Evolutionary conservation across 2,888 invertebrate genomes (phyloP).

Genomic region (Xylocampa areola): DNA sequence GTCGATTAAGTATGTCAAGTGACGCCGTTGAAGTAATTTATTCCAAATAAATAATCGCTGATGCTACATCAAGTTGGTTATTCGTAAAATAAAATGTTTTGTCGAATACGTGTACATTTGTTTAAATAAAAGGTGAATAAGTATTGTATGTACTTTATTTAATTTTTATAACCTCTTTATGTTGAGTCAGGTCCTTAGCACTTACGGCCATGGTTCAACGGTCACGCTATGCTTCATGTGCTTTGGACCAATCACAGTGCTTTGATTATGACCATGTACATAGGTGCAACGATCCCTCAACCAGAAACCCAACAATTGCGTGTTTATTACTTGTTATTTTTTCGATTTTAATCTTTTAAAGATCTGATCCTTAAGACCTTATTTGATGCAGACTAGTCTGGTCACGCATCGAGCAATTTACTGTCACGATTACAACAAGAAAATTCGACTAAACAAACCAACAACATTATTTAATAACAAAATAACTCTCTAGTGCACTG

Average conservation of each 20-base stretch:
- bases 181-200: conserved; percentile 36
- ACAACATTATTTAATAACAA: background rate
- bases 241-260: conserved; percentile 45
- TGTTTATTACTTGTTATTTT: conserved; percentile 16
- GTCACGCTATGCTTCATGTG: conserved; percentile 49
- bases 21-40: conserved; percentile 32
- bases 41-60: conserved; percentile 39
- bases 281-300: conserved; percentile 49
- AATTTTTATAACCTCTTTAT: conserved; percentile 18
- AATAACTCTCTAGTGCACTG: background rate
- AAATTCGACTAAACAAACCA: background rate
- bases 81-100: conserved; percentile 14
- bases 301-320: conserved; percentile 29
- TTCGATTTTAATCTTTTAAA: conserved; percentile 18
- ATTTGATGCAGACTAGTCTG: background rate
- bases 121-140: conserved; percentile 24
- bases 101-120: conserved; percentile 8
- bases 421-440: background rate
- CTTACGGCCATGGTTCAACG: conserved; percentile 52
- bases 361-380: no score
- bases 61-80: conserved; percentile 21
- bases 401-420: background rate
- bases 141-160: conserved; percentile 12
- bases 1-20: conserved; percentile 50
- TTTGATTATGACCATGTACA: conserved; percentile 39